Conservation (phyloP, 1,140 invertebrate genomes). For the Microplitis mediator region DNA sequence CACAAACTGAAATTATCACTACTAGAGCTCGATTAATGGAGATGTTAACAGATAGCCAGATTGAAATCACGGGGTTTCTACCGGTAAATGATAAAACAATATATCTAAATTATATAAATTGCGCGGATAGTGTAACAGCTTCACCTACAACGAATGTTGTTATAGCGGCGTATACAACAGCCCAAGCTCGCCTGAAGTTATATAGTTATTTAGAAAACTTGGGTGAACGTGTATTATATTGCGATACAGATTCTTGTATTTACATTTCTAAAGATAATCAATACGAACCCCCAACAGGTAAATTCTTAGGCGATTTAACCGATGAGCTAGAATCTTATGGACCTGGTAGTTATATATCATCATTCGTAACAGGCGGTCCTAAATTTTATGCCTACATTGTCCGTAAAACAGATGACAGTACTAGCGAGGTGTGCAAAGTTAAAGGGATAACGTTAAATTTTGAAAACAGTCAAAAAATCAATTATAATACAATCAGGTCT, state of each 20-base stretch:
- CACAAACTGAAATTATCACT: too few species aligned
- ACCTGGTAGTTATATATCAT: neutral
- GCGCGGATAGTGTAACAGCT: conserved; percentile 21
- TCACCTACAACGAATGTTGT: conserved; percentile 43
- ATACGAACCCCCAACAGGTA: conserved; percentile 34
- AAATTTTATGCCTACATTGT: neutral
- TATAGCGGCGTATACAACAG: conserved; percentile 52
- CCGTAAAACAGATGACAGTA: neutral
- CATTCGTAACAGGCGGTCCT: neutral
- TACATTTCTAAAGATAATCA: conserved; percentile 29
- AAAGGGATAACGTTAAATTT: neutral
- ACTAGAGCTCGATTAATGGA: too few species aligned
- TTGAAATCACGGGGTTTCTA: conserved; percentile 31
- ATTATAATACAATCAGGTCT: too few species aligned
- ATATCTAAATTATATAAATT: conserved; percentile 32
- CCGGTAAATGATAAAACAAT: conserved; percentile 21
- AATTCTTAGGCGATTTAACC: conserved; percentile 46
- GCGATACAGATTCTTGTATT: conserved; percentile 54
- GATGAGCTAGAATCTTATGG: conserved; percentile 43
- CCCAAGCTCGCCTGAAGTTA: conserved; percentile 52
- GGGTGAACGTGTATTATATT: conserved; percentile 47
- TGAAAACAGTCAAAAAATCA: too few species aligned
- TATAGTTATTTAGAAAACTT: conserved; percentile 50
- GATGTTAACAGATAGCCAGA: too few species aligned
- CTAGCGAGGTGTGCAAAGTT: neutral